A percentile compares a stretch with the other conserved stretches of the same genome.
Conservation (phyloP, 2,888 invertebrate species). For the Drosophila antonietae region DNA sequence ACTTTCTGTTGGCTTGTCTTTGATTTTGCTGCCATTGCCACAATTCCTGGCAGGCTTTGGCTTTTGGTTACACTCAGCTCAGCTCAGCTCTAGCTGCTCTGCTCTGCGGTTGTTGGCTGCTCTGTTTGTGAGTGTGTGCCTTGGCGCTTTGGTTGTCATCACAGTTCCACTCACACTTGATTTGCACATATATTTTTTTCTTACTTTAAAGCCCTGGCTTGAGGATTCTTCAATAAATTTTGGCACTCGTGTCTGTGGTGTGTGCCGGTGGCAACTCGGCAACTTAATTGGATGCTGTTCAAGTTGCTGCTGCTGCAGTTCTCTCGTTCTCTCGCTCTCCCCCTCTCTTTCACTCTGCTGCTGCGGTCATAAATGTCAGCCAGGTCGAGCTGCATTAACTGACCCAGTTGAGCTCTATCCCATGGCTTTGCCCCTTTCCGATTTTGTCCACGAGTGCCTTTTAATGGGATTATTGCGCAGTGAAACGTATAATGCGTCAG, state of each 20-base stretch:
- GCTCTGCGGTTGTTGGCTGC: constrained; percentile 6
- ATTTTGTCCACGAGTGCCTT: constrained; percentile 38
- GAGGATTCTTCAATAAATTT: constrained; percentile 45
- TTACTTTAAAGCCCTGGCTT: constrained; percentile 47
- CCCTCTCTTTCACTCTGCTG: background rate
- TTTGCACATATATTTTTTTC: constrained; percentile 44
- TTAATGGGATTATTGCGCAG: constrained; percentile 82
- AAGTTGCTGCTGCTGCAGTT: constrained; percentile 20
- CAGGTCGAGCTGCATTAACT: constrained; percentile 70
- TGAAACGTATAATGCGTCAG: constrained; percentile 77
- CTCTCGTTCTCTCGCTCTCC: background rate
- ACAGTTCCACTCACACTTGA: constrained; percentile 35
- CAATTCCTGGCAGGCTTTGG: constrained; percentile 64
- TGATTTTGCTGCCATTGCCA: constrained; percentile 70
- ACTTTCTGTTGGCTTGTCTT: constrained; percentile 61
- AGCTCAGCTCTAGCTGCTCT: background rate
- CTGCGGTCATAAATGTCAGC: constrained; percentile 66
- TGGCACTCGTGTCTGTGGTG: constrained; percentile 25
- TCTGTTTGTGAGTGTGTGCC: background rate
- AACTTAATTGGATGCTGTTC: constrained; percentile 52
- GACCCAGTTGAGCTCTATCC: constrained; percentile 66
- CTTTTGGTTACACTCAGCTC: constrained; percentile 52
- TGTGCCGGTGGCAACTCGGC: constrained; percentile 32
- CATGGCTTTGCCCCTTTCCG: background rate
- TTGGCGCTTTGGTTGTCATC: constrained; percentile 36